Evolutionary conservation across 2,888 invertebrate genomes (phyloP), one percentile per base, ranked within the genome.

Genomic region (Noctua comes): DNA sequence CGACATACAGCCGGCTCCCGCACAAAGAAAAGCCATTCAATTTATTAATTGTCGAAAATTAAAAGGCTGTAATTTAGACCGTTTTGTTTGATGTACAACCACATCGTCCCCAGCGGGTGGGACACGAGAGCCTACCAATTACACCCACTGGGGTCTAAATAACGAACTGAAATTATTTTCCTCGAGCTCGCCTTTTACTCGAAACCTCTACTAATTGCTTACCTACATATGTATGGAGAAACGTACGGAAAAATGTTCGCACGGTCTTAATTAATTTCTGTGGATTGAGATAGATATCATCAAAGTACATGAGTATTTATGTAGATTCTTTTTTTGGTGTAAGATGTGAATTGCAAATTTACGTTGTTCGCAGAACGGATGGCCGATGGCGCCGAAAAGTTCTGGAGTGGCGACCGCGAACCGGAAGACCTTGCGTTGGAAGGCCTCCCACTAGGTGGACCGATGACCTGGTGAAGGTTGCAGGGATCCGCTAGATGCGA

Each of bases 151-250:
- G 88, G 90, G 89, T 88, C 90, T 87, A 91, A 92, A 93, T 93
- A 94, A 94, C 91, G 93, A 92, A 93, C 91, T 90, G 88, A 89
- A 92, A 93, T 93, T 91, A 93, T 93, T 94, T 93, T 92, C 90
- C 91, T 91, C 89, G 83, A 88, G 88, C 89, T 92, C 90, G 90
- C 91, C 91, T 92, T 93, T 92, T 91, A 89, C 90, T 91, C 83
- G 85, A 88, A 92, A 90, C 91, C 91, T 89, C 87, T 83, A 87
- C 91, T 94, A 94, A 94, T 95, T 94, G 93, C 91, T 90, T 84
- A 88, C 88, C 85, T 88, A 89, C 89, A 88, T 88, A 85, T 77
- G 79, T 88, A 85, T 80, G 81, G 76, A 72, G 70, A 82, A 87
- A 83, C 31, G 80, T 77, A 75, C 69, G 75, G 82, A 86, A 88